Conservation (phyloP, 1,140 invertebrate genomes). For the Mycetomoellerius zeteki region DNA sequence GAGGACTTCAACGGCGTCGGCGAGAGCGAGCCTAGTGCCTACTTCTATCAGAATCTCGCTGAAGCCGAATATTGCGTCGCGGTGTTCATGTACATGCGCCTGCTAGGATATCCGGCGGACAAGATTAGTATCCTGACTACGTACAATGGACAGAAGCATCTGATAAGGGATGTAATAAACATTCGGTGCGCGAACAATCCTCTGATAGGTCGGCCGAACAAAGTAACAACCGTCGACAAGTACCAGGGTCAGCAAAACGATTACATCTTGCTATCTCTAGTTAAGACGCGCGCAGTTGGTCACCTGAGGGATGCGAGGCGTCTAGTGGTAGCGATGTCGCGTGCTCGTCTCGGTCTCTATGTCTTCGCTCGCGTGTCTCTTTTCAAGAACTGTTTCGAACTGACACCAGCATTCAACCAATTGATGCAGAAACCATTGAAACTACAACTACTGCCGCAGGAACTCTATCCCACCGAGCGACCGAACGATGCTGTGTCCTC, state of each 20-base stretch:
- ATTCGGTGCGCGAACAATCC: constrained; percentile 98
- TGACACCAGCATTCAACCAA: constrained; percentile 97
- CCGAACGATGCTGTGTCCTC: constrained; percentile 81
- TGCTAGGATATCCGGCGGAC: constrained; percentile 98
- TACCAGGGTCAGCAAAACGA: constrained; percentile 99
- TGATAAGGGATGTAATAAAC: constrained; percentile 98
- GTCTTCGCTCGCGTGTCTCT: constrained; percentile 97
- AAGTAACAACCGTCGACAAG: constrained; percentile 99
- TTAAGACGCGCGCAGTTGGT: constrained; percentile 98
- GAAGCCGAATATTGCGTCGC: constrained; percentile 99
- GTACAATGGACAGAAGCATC: constrained; percentile 99
- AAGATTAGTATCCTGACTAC: constrained; percentile 99
- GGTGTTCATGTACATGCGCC: constrained; percentile 99
- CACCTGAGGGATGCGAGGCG: constrained; percentile 98
- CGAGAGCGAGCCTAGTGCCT: constrained; percentile 99
- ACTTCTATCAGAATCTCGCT: constrained; percentile 99
- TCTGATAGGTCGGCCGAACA: constrained; percentile 97
- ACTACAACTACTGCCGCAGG: constrained; percentile 92
- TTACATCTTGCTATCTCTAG: constrained; percentile 98
- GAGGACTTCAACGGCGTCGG: constrained; percentile 98
- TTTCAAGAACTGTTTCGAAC: constrained; percentile 98
- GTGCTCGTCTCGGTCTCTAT: constrained; percentile 98
- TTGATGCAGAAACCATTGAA: constrained; percentile 92
- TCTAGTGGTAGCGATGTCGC: constrained; percentile 98
- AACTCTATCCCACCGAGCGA: constrained; percentile 92